Base-by-base conservation (phyloP, 1,140 invertebrate genomes). In the Heliconius hermathena region DNA sequence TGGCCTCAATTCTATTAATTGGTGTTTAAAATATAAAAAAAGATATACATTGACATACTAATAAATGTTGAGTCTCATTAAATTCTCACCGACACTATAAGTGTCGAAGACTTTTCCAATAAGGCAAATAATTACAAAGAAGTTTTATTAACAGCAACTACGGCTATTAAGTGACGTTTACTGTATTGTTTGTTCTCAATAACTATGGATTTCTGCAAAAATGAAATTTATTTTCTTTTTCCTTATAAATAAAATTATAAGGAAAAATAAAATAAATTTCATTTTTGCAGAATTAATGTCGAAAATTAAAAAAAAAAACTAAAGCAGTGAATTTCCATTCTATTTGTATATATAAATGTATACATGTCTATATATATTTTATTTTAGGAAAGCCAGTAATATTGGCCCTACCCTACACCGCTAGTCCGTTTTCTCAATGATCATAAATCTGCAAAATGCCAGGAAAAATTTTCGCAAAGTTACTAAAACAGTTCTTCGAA, bases 71-170 rank as follows among this genome's bases (percentile, higher is more conserved):
- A 8, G 3, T 66, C 22, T 66, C 57, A 29, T 66, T 66, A 66
- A 66, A 66, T 66, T 66, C 57, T 66, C 57, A 66, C 57, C 22
- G 22, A 66, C 57, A 26, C 22, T 57, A 57, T 20, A 57, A 22
- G n/a, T 57, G 22, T 66, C 57, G 29, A 66, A 26, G 22, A 26
- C 9, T 66, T 26, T 66, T 66, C 22, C 57, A 66, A 66, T 66
- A 66, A 66, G 57, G 57, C 57, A 66, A 66, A 66, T 66, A 26
- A 66, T 29, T 26, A 22, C 57, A 26, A 66, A 26, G 22, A 66
- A 66, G n/a, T 66, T 66, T 66, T 66, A 66, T 66, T 60, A 13
- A 60, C 57, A 60, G 22, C 57, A 60, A 13, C n/a, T 60, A 60
- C 57, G 57, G 57, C 57, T 60, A 60, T 60, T 60, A 60, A 66